Conservation (phyloP, 2,113 vertebrate species). For the Psephotus haematonotus region DNA sequence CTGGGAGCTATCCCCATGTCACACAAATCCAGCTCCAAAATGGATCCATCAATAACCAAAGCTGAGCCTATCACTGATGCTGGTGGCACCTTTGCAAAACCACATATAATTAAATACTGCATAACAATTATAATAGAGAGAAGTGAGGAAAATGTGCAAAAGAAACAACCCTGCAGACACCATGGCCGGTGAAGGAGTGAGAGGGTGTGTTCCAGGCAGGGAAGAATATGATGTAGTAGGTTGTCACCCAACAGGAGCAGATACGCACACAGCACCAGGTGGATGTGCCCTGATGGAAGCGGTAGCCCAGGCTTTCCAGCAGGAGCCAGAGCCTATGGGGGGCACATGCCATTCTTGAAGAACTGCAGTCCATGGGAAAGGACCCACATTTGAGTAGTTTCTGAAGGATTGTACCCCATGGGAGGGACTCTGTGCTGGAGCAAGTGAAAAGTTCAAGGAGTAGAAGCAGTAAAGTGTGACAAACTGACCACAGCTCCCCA, state of each 20-base stretch:
- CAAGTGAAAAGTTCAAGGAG: background rate
- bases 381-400: background rate
- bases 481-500: background rate
- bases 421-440: background rate
- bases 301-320: background rate
- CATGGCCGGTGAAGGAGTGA: background rate
- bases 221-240: rapidly evolving
- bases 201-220: background rate
- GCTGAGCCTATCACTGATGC: background rate
- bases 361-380: background rate
- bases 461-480: background rate
- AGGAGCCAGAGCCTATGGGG: background rate
- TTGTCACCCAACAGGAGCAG: no score
- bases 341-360: background rate
- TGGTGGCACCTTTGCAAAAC: background rate
- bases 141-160: background rate
- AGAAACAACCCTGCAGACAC: background rate
- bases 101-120: background rate
- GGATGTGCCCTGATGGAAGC: background rate
- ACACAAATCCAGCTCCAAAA: background rate
- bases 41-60: background rate
- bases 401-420: background rate
- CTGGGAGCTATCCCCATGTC: rapidly evolving
- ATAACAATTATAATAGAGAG: background rate
- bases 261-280: background rate